A percentile compares a stretch with the other conserved stretches of the same genome.
These are phyloP conservation scores for Andrena marginata DNA, from an alignment of 2,888 invertebrate genomes.

Conservation along the genomic window DNA sequence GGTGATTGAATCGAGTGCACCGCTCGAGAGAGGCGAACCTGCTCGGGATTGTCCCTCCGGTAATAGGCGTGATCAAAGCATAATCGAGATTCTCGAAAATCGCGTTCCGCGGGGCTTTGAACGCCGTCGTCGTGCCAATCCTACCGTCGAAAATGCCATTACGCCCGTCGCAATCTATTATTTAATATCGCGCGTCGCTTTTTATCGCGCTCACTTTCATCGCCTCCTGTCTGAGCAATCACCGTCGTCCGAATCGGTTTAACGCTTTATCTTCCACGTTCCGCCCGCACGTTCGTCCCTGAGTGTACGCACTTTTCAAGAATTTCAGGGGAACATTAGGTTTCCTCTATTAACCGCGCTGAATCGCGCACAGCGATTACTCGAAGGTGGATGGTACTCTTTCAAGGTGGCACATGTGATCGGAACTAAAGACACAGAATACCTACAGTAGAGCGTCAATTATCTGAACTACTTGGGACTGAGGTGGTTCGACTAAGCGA, in stretches of 20 bases:
- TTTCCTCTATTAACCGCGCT: neutral
- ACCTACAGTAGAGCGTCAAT: too few species aligned
- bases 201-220: neutral
- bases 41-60: slow-evolving; percentile 34
- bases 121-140: neutral
- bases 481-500: too few species aligned
- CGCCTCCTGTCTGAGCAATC: neutral
- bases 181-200: neutral
- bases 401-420: too few species aligned
- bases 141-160: neutral
- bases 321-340: neutral
- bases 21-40: slow-evolving; percentile 45
- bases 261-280: neutral
- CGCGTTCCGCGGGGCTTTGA: slow-evolving; percentile 16
- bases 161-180: neutral
- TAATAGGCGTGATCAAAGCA: slow-evolving; percentile 54
- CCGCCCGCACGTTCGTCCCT: neutral
- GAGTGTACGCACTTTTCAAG: neutral
- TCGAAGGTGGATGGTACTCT: neutral
- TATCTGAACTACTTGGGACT: too few species aligned
- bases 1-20: slow-evolving; percentile 60
- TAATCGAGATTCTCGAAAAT: slow-evolving; percentile 57
- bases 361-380: neutral
- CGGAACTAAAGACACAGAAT: too few species aligned
- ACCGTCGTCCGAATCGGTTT: neutral